Conservation (phyloP, 2,113 vertebrate genomes). For the Eublepharis macularius region DNA sequence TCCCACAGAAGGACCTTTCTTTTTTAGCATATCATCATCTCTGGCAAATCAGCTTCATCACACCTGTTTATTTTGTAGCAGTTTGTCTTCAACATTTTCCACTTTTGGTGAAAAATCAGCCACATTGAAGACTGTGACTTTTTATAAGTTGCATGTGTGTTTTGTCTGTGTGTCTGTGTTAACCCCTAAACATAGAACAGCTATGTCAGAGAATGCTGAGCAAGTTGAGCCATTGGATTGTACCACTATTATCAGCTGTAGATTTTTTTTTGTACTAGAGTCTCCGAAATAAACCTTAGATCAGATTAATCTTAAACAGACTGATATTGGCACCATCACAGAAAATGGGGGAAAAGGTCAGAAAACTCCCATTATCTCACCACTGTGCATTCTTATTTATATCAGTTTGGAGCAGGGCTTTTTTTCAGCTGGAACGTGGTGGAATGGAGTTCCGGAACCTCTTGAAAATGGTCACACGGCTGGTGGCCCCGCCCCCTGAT, state of each 20-base stretch:
- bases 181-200: background rate
- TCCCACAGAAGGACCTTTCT: background rate
- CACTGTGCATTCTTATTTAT: too few relatives aligned
- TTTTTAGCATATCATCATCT: background rate
- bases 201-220: background rate
- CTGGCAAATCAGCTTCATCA: background rate
- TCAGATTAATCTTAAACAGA: background rate
- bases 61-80: background rate
- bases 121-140: background rate
- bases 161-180: background rate
- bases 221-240: background rate
- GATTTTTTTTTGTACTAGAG: background rate
- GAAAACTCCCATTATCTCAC: too few relatives aligned
- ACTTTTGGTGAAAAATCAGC: background rate
- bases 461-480: too few relatives aligned
- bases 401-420: too few relatives aligned
- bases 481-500: too few relatives aligned
- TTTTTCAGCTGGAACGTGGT: too few relatives aligned
- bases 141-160: too few relatives aligned
- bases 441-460: too few relatives aligned
- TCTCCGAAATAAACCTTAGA: background rate
- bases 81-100: background rate
- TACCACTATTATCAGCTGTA: too few relatives aligned
- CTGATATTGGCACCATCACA: too few relatives aligned
- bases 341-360: too few relatives aligned